A percentile compares a stretch with the other conserved stretches of the same genome.
Evolutionary conservation across 2,113 vertebrate species (phyloP).

Genomic region (Myrmophylax atrothorax): DNA sequence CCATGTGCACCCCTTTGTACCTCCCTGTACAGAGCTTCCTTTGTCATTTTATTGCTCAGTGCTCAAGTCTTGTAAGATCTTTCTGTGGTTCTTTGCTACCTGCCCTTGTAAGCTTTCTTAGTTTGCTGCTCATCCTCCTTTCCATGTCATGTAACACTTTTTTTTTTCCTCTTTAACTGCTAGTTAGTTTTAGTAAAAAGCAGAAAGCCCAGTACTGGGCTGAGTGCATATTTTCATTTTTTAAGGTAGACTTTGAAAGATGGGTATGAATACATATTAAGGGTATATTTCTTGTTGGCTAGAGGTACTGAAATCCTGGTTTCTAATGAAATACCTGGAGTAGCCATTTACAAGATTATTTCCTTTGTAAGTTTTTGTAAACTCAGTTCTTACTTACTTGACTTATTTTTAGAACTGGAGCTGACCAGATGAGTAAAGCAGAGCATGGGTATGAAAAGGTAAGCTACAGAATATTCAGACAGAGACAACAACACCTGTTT

Average conservation of each 20-base stretch:
- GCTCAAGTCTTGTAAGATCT: neutral
- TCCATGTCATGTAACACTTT: neutral
- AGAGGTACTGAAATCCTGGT: neutral
- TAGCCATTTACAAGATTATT: neutral
- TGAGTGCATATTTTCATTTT: neutral
- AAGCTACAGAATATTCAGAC: neutral
- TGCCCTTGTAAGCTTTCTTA: neutral
- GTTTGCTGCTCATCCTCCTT: neutral
- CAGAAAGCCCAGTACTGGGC: neutral
- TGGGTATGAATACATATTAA: neutral
- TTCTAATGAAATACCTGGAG: neutral
- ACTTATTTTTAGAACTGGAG: neutral
- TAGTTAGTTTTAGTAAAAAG: neutral
- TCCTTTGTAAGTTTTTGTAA: neutral
- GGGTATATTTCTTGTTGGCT: neutral
- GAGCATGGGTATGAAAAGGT: neutral
- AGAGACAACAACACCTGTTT: neutral
- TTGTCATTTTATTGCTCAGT: neutral
- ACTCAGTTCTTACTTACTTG: neutral
- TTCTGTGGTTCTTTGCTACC: neutral
- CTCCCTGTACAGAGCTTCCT: neutral
- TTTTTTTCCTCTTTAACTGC: neutral
- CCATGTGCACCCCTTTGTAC: neutral
- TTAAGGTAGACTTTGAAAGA: neutral
- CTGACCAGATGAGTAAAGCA: neutral